phyloP scores from a whole-genome alignment of 2,113 vertebrate genomes.

The Semicossyphus pulcher region DNA sequence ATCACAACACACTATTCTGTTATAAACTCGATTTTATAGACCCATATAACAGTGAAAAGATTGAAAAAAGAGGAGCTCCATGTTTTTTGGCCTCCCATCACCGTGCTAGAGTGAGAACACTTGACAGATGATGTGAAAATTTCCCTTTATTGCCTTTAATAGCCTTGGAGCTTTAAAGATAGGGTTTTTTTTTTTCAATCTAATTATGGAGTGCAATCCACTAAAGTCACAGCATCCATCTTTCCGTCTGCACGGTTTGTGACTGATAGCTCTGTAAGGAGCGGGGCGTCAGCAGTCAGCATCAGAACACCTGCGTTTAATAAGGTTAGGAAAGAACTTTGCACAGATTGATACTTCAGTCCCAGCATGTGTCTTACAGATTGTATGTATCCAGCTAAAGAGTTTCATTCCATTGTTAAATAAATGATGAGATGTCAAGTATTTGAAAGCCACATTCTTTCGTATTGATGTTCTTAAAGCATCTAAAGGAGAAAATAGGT shows the following conservation, averaged over 20 bases:
- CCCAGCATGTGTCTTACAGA: too few species aligned
- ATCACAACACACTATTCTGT: slow-evolving; percentile 37
- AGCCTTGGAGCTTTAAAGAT: slow-evolving; percentile 10
- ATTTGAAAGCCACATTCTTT: slow-evolving; percentile 23
- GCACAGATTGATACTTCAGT: slow-evolving; percentile 32
- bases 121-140: slow-evolving; percentile 55
- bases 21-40: slow-evolving; percentile 50
- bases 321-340: slow-evolving; percentile 11
- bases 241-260: slow-evolving; percentile 22
- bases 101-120: slow-evolving; percentile 41
- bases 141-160: background rate
- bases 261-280: background rate
- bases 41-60: slow-evolving; percentile 34
- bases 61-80: slow-evolving; percentile 30
- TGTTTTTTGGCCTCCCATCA: slow-evolving; percentile 45
- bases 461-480: slow-evolving; percentile 32
- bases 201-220: slow-evolving; percentile 29
- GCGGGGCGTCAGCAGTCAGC: slow-evolving; percentile 9
- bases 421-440: slow-evolving; percentile 22
- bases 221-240: slow-evolving; percentile 42
- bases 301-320: slow-evolving; percentile 50
- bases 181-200: slow-evolving; percentile 47
- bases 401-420: slow-evolving; percentile 23
- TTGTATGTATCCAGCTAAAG: too few species aligned
- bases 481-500: background rate